Conservation (phyloP, 1,140 invertebrate species). For the Harlomillsia oculata region DNA sequence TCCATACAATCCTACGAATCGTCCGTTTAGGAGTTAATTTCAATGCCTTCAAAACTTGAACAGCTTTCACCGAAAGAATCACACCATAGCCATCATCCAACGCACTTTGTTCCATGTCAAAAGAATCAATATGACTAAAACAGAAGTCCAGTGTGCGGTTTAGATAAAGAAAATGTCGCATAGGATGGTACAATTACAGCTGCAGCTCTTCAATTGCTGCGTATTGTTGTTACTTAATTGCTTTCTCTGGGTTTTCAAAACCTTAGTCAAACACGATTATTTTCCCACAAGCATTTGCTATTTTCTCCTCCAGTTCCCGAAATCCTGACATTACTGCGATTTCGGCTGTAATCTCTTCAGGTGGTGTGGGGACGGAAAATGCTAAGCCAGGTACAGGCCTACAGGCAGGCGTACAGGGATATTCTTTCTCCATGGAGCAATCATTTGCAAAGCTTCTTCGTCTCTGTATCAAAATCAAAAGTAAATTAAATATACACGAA, state of each 20-base stretch:
- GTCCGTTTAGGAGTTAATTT: slow-evolving; percentile 42
- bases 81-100: slow-evolving; percentile 49
- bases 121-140: slow-evolving; percentile 53
- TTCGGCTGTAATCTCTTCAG: slow-evolving; percentile 56
- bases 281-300: slow-evolving; percentile 40
- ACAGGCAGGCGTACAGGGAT: slow-evolving; percentile 49
- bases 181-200: slow-evolving; percentile 62
- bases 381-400: too few species aligned
- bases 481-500: neutral
- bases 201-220: slow-evolving; percentile 57
- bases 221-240: neutral
- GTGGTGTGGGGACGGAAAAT: slow-evolving; percentile 51
- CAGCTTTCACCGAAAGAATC: slow-evolving; percentile 45
- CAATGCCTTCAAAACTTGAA: slow-evolving; percentile 42
- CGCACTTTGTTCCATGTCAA: slow-evolving; percentile 50
- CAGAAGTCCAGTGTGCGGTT: slow-evolving; percentile 60
- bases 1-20: slow-evolving; percentile 45
- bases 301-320: slow-evolving; percentile 56
- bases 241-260: slow-evolving; percentile 37
- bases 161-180: slow-evolving; percentile 60
- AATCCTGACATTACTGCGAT: slow-evolving; percentile 59
- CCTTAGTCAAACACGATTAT: slow-evolving; percentile 44
- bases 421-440: slow-evolving; percentile 50
- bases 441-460: slow-evolving; percentile 50
- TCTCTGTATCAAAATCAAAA: slow-evolving; percentile 44